phyloP scores from a whole-genome alignment of 2,113 vertebrate species.

The Propithecus coquereli region DNA sequence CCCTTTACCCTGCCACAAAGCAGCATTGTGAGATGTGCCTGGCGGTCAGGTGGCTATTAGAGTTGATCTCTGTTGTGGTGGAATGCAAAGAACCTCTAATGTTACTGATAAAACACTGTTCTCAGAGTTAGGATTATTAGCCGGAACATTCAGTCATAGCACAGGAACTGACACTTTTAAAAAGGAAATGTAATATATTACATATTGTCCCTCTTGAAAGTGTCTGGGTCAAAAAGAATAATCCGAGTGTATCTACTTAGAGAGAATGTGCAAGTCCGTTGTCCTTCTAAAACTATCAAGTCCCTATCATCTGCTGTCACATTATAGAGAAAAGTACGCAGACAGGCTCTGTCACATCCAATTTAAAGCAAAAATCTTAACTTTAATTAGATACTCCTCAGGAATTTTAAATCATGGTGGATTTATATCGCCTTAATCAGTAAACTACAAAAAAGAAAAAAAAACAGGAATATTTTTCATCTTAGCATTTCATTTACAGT shows the following conservation, averaged over 20 bases:
- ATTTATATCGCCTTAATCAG: neutral
- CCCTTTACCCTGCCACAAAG: neutral
- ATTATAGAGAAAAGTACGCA: neutral
- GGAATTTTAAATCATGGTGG: neutral
- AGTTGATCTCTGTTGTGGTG: neutral
- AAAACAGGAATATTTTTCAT: neutral
- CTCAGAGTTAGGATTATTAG: neutral
- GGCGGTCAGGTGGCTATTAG: neutral
- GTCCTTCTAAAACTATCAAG: neutral
- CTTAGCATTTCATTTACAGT: constrained; percentile 17
- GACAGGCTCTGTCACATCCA: neutral
- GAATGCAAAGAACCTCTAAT: neutral
- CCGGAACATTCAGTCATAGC: neutral
- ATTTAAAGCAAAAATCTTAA: neutral
- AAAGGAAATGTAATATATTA: neutral
- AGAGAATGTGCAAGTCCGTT: neutral
- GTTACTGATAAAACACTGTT: neutral
- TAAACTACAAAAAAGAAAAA: constrained; percentile 17
- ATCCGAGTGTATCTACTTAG: neutral
- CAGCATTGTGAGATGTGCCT: neutral
- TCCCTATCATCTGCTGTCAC: neutral
- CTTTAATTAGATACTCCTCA: neutral
- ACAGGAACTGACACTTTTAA: neutral
- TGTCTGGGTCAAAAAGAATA: neutral
- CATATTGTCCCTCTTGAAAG: neutral